Evolutionary conservation across 2,888 invertebrate genomes (phyloP), one percentile per base, ranked within the genome.

Genomic region (Acholoe squamosa): DNA sequence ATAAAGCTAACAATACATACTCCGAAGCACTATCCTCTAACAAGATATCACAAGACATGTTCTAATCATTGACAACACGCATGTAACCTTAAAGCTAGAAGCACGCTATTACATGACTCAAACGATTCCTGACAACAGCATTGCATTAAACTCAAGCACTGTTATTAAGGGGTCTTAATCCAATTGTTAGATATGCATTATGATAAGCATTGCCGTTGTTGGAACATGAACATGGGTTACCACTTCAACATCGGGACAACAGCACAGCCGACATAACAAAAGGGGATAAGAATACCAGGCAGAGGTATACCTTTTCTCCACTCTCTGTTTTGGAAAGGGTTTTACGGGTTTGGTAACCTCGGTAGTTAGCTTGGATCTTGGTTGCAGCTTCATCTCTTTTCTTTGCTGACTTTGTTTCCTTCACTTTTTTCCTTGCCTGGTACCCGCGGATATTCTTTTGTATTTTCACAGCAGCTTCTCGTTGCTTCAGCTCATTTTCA

Each of bases 401-500:
- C 52, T 54, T 52, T 31, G 52, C 54, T 25, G 54, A 52, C 54
- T 86, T 86, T 28, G 14, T 31, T 1, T 22, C 31, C 7, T n/a
- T n/a, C 7, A 86, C 54, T 28, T 54, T 86, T 25, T 7, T 86
- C 31, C 86, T 52, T 0, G 86, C 52, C 54, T 86, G 86, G 25
- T 86, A 28, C 1, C 86, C 86, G 19, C 86, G 52, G 52, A 86
- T 54, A 52, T 86, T 52, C 31, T 86, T 86, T 31, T 86, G 86
- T 14, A 86, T 86, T 31, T 86, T 86, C 28, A 31, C 19, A 25
- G 86, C 86, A 0, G 86, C 86, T 54, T 54, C 54, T 28, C 54
- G 52, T 28, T 43, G 33, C n/a, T 34, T 19, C n/a, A 22, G 34
- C 34, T 7, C 80, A 19, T 80, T 22, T 14, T 80, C 80, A 33